Base-by-base conservation (phyloP, 2,888 invertebrate genomes). In the Temnothorax rugatulus region DNA sequence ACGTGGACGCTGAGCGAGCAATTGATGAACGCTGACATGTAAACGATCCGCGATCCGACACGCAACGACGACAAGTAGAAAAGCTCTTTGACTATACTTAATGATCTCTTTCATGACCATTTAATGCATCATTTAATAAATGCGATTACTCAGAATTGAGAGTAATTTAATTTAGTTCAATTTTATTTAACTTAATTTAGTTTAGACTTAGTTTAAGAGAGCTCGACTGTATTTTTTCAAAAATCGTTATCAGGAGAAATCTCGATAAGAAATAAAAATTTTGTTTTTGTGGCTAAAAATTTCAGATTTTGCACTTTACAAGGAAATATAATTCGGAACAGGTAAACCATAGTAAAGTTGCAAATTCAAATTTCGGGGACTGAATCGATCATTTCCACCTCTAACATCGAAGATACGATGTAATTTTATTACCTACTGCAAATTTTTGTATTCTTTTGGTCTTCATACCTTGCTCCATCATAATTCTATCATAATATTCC, bases 11-110 rank as follows among this genome's bases (percentile, higher is more conserved):
- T 54, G 29, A 15, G 25, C 50, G 52, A 54, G 66, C 29, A 77
- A 77, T 66, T n/a, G 76, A 77, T 41, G 29, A 54, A 54, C 29
- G 29, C 15, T 44, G 41, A 44, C 29, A 29, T 68, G 34, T 21
- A 68, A 68, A 44, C 13, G 29, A 3, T 15, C 21, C 18, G 4
- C 25, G 7, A 63, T 66, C 29, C 29, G 66, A 29, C 57, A 34
- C 29, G 54, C 54, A 68, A 75, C n/a, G 21, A 29, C n/a, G 21
- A 29, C n/a, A 21, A 5, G 41, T 25, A 38, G 52, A 4, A 34
- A 64, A 25, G 15, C 63, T 75, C n/a, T 25, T 44, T 25, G 15
- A 18, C n/a, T 9, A 2, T 9, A 2, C 44, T 57, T 21, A 38
- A 21, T 34, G 34, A 34, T 38, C 34, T 38, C 34, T 71, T 34